phyloP scores from a whole-genome alignment of 1,140 invertebrate genomes.

The Harlomillsia oculata region DNA sequence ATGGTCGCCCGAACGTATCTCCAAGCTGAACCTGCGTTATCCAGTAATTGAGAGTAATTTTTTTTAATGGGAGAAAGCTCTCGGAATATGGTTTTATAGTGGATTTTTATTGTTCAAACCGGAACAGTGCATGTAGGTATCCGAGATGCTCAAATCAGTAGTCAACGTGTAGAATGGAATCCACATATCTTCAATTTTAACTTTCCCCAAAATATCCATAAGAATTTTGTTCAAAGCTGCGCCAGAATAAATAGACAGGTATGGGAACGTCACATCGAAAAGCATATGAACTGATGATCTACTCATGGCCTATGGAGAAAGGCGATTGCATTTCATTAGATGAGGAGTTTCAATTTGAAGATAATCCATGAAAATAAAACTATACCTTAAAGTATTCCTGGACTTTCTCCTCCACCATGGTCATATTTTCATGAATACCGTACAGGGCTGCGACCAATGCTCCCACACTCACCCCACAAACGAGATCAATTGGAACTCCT shows the following conservation, averaged over 20 bases:
- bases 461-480: neutral
- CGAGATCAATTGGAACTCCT: neutral
- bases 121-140: neutral
- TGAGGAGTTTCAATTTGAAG: too few species aligned
- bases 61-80: neutral
- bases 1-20: neutral
- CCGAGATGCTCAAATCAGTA: neutral
- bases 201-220: slow-evolving; percentile 1
- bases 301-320: neutral
- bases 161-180: neutral
- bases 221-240: neutral
- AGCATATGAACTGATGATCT: neutral
- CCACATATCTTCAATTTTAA: slow-evolving; percentile 4
- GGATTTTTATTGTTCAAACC: neutral
- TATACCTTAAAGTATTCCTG: neutral
- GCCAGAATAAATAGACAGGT: neutral
- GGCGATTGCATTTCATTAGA: neutral
- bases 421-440: neutral
- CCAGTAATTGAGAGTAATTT: neutral
- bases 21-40: neutral
- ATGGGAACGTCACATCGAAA: neutral
- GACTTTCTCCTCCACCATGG: neutral
- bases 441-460: neutral
- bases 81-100: neutral
- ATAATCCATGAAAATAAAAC: neutral